Base-by-base conservation (phyloP, 2,888 invertebrate species). In the Scaptomyza cyrtandrae region DNA sequence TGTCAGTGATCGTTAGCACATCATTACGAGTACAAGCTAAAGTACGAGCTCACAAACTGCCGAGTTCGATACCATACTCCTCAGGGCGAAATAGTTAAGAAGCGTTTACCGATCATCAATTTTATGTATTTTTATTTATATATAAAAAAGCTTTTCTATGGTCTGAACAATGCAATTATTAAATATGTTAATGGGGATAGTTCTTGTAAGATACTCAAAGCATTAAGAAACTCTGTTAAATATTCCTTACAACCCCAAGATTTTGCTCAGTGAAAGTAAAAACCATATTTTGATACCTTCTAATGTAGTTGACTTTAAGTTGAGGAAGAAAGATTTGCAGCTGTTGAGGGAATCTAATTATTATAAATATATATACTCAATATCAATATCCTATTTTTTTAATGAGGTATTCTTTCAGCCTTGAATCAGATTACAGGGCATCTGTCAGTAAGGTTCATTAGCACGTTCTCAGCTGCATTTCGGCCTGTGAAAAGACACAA, bases 1-100 rank as follows among this genome's bases (percentile, higher is more conserved):
- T 14, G 58, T 16, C 48, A 39, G 31, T 48, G 52, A 85, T 87
- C 88, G 87, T 83, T 83, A 87, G 86, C 83, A 85, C 83, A 83
- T 83, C 88, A 85, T 87, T 85, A 85, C 43, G 53, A 33, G 59
- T 39, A 11, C 33, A 19, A 61, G 14, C 13, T 37, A 6, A n/a
- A 6, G 19, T 13, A 9, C 24, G 1, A 3, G 27, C 35, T n/a
- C 19, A 3, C 46, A 29, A 29, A 29, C 6, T 6, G 11, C 29
- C 48, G 10, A 37, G 10, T 33, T 29, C 6, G 27, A 27, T 3
- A 27, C 27, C 11, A 33, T 2, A 5, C 16, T 14, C 16, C 16
- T 16, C 31, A 5, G 31, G 13, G 33, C 16, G 13, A 31, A 11
- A 44, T n/a, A 50, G 27, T 13, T 24, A 6, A 14, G 37, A 37